Percentiles rank a stretch among this genome's conserved stretches.
Evolutionary conservation across 2,888 invertebrate species (phyloP).

Genomic region (Chalcosyrphus nemorum): DNA sequence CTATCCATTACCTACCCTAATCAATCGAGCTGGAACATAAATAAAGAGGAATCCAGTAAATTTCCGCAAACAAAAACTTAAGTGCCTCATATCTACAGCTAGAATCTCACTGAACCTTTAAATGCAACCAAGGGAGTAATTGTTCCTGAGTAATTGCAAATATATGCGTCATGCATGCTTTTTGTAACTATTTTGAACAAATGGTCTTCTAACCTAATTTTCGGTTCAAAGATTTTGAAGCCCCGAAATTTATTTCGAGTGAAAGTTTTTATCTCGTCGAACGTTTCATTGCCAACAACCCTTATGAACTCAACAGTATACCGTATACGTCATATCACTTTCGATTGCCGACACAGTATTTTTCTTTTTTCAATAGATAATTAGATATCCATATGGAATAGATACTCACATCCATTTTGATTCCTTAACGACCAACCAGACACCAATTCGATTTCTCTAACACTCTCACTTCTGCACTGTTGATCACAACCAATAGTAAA

Average conservation of each 20-base stretch:
- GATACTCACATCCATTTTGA: slow-evolving; percentile 74
- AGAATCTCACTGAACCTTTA: neutral
- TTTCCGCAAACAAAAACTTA: neutral
- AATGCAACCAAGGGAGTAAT: neutral
- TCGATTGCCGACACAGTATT: too few species aligned
- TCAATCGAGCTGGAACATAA: neutral
- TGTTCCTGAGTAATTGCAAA: neutral
- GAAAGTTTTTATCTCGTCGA: neutral
- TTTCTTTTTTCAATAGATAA: too few species aligned
- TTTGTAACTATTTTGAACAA: neutral
- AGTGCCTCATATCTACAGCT: neutral
- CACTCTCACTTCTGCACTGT: slow-evolving; percentile 32
- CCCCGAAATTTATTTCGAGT: neutral
- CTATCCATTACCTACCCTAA: slow-evolving; percentile 31
- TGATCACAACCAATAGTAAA: slow-evolving; percentile 14
- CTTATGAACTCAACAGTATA: neutral
- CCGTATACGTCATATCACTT: neutral
- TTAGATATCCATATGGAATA: neutral
- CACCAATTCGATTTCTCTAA: slow-evolving; percentile 68
- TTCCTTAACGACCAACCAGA: slow-evolving; percentile 74
- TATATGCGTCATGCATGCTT: neutral
- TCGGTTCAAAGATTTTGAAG: neutral
- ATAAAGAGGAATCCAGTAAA: neutral
- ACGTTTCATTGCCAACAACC: neutral
- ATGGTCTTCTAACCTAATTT: neutral